A percentile compares a stretch with the other conserved stretches of the same genome.
Evolutionary conservation across 2,113 vertebrate species (phyloP).

Genomic region (Nibea albiflora): DNA sequence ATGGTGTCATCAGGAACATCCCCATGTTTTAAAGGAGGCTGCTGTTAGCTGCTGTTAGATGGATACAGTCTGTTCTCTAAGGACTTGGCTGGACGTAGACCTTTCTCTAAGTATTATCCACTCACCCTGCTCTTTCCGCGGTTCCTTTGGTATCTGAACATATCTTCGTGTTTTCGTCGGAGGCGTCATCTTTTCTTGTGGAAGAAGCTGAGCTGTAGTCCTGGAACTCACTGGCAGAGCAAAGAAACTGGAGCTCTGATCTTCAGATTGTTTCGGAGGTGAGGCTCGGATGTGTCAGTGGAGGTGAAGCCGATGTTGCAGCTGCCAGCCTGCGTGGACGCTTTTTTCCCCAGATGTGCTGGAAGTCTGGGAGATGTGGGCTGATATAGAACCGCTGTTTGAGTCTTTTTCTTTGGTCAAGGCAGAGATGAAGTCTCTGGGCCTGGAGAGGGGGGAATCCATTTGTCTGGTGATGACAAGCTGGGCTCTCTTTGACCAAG

Average conservation of each 20-base stretch:
- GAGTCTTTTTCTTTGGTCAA: conserved; percentile 38
- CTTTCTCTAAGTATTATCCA: neutral
- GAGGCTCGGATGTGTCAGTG: neutral
- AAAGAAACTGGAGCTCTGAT: neutral
- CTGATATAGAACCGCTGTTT: neutral
- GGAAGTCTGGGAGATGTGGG: neutral
- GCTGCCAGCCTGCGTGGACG: neutral
- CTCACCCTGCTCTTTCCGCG: conserved; percentile 30
- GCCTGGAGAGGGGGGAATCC: conserved; percentile 74
- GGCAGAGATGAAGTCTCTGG: conserved; percentile 71
- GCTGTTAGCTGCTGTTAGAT: too few relatives aligned
- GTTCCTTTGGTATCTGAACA: neutral
- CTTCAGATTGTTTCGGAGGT: neutral
- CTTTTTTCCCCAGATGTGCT: neutral
- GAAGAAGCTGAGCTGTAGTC: neutral
- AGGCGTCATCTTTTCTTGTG: neutral
- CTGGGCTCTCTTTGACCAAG: conserved; percentile 79
- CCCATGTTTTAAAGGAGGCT: too few relatives aligned
- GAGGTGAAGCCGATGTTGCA: neutral
- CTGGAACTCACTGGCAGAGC: neutral
- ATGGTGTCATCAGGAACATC: too few relatives aligned
- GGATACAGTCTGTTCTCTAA: too few relatives aligned
- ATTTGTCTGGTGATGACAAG: conserved; percentile 82
- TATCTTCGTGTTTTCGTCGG: neutral
- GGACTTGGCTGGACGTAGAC: too few relatives aligned